Evolutionary conservation across 2,113 vertebrate genomes (phyloP).

Genomic region (Labeo catla): DNA sequence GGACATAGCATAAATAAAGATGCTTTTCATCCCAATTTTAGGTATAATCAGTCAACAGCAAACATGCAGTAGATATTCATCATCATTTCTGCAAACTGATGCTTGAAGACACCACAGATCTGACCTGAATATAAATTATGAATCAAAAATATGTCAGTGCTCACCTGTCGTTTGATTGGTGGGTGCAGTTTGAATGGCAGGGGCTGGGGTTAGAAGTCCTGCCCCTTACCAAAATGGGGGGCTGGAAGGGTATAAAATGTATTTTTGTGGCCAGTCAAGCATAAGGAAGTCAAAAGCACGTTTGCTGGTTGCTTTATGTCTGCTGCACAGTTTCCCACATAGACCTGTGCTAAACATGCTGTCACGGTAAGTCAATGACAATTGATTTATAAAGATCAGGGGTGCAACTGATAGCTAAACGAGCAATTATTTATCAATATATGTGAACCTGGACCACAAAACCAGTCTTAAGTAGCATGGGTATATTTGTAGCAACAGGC

Average conservation of each 20-base stretch:
- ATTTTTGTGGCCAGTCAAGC: conserved; percentile 64
- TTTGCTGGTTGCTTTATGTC: conserved; percentile 60
- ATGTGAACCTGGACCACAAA: not conserved
- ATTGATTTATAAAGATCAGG: not conserved
- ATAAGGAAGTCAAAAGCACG: conserved; percentile 63
- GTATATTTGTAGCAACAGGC: too few relatives aligned
- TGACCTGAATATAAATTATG: not conserved
- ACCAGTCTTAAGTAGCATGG: too few relatives aligned
- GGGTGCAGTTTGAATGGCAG: conserved; percentile 41
- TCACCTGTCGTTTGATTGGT: not conserved
- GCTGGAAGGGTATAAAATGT: conserved; percentile 66
- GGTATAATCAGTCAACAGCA: not conserved
- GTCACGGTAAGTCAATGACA: conserved; percentile 63
- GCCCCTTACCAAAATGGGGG: conserved; percentile 65
- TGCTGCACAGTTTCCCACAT: conserved; percentile 58
- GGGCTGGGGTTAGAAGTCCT: conserved; percentile 60
- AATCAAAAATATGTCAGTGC: not conserved
- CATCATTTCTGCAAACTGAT: not conserved
- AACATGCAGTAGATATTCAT: not conserved
- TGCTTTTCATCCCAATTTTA: not conserved
- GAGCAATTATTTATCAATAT: not conserved
- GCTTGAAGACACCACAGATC: not conserved
- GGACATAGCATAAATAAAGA: not conserved
- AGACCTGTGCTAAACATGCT: conserved; percentile 63
- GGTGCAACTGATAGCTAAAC: not conserved